Percentiles rank a stretch among this genome's conserved stretches.
phyloP scores from a whole-genome alignment of 2,113 vertebrate species.

The Myanophis thanlyinensis region DNA sequence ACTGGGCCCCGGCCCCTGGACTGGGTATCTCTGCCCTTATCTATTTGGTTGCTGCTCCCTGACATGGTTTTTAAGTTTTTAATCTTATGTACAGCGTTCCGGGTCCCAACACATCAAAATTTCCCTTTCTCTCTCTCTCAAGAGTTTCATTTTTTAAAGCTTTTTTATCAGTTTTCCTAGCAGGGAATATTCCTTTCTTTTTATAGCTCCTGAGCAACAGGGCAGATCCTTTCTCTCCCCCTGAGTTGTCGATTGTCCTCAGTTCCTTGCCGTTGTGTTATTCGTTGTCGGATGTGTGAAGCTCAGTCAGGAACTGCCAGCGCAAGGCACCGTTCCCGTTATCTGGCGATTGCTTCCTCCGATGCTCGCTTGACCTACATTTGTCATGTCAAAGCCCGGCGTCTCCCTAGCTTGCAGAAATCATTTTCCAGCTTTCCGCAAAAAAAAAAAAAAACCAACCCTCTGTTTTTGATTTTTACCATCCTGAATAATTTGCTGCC shows the following conservation, averaged over 20 bases:
- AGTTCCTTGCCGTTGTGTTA: not conserved
- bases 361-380: not conserved
- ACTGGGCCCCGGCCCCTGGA: too few relatives aligned
- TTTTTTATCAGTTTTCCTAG: not conserved
- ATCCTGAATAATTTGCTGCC: not conserved
- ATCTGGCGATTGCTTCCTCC: not conserved
- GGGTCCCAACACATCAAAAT: not conserved
- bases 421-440: not conserved
- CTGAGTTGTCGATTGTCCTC: not conserved
- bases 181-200: not conserved
- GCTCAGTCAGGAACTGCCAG: not conserved
- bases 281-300: not conserved
- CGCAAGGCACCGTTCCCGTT: not conserved
- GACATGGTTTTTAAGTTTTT: not conserved
- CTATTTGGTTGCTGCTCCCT: not conserved
- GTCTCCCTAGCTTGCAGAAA: not conserved
- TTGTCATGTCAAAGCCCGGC: not conserved
- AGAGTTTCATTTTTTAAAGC: not conserved
- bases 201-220: not conserved
- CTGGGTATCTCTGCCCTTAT: not conserved
- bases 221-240: not conserved
- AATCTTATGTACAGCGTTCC: not conserved
- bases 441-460: too few relatives aligned
- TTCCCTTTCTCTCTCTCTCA: not conserved
- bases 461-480: not conserved